Conservation (phyloP, 2,113 vertebrate genomes). For the Galeopterus variegatus region DNA sequence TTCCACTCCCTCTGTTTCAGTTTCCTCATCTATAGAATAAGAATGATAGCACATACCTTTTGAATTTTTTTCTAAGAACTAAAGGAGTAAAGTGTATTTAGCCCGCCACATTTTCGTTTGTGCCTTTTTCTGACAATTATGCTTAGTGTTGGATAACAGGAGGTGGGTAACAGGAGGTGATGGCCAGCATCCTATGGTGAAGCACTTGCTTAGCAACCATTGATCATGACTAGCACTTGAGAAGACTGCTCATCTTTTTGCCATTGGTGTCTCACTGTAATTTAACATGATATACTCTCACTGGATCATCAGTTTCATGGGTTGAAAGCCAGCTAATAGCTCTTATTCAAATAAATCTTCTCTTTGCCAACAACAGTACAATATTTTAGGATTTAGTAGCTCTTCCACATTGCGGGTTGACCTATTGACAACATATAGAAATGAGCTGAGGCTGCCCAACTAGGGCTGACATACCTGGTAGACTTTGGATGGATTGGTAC, state of each 20-base stretch:
- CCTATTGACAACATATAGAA: background rate
- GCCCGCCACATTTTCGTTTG: background rate
- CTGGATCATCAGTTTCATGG: background rate
- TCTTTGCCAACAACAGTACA: background rate
- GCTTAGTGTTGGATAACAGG: background rate
- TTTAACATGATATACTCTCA: background rate
- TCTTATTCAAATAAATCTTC: background rate
- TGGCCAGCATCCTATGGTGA: background rate
- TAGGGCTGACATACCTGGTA: background rate
- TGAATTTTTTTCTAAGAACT: background rate
- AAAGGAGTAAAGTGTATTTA: background rate
- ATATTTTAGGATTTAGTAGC: background rate
- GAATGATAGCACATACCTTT: background rate
- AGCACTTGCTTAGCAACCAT: slow-evolving; percentile 20
- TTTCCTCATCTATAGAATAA: background rate
- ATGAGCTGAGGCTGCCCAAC: background rate
- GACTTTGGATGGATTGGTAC: background rate
- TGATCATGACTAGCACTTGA: background rate
- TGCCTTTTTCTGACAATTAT: background rate
- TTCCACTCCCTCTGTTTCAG: background rate
- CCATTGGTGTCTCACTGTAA: background rate
- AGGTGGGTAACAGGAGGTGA: background rate
- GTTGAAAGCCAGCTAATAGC: background rate
- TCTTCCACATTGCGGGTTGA: background rate
- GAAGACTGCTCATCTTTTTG: background rate